Conservation (phyloP, 2,113 vertebrate genomes). For the Chaetodon auriga region DNA sequence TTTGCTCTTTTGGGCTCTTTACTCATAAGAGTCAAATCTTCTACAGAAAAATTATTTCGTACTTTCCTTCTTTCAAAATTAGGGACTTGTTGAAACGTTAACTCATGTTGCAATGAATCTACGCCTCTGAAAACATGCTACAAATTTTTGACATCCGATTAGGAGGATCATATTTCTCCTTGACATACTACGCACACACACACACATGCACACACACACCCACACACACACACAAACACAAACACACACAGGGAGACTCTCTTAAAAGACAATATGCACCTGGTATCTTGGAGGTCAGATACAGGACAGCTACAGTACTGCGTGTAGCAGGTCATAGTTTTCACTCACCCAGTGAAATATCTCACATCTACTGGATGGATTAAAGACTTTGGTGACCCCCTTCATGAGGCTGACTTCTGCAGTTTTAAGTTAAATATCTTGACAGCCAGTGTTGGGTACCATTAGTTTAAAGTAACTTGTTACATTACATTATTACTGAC, state of each 20-base stretch:
- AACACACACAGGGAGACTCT: slow-evolving; percentile 18
- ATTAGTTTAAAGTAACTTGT: too few relatives aligned
- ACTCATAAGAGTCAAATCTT: background rate
- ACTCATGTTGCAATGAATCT: slow-evolving; percentile 6
- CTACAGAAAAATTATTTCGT: background rate
- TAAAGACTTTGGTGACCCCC: too few relatives aligned
- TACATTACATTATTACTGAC: too few relatives aligned
- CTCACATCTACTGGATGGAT: background rate
- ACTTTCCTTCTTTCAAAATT: slow-evolving; percentile 10
- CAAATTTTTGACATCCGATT: slow-evolving; percentile 31
- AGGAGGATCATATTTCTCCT: slow-evolving; percentile 47
- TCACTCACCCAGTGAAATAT: background rate
- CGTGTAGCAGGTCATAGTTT: slow-evolving; percentile 15
- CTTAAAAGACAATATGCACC: slow-evolving; percentile 58
- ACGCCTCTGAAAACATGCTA: slow-evolving; percentile 29
- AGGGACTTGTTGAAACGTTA: slow-evolving; percentile 17
- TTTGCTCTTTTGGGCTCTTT: slow-evolving; percentile 27
- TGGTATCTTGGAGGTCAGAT: slow-evolving; percentile 51
- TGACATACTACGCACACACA: background rate
- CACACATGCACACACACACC: slow-evolving; percentile 25
- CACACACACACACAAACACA: slow-evolving; percentile 41
- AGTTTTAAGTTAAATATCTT: background rate
- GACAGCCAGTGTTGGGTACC: background rate
- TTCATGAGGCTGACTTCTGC: too few relatives aligned
- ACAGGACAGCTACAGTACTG: slow-evolving; percentile 18